Evolutionary conservation across 2,888 invertebrate genomes (phyloP).

Genomic region (Notocelia uddmanniana): DNA sequence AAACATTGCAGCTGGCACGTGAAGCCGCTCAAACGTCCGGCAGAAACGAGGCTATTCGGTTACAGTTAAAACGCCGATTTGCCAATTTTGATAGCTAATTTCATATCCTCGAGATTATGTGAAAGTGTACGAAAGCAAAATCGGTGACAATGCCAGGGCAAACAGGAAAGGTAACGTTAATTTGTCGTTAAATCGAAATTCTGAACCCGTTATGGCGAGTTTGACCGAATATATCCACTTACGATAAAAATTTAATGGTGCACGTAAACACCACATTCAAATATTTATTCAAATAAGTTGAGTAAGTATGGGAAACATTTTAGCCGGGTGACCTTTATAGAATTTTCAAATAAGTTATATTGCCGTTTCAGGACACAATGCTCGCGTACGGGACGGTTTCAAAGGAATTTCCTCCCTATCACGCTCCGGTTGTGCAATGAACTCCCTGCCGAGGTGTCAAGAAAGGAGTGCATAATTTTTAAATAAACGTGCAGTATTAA

Average conservation of each 20-base stretch:
- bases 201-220: slow-evolving; percentile 23
- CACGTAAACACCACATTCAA: slow-evolving; percentile 3
- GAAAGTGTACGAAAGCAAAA: slow-evolving; percentile 40
- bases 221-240: not conserved
- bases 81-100: slow-evolving; percentile 35
- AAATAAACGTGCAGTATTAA: too few relatives aligned
- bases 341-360: slow-evolving; percentile 1
- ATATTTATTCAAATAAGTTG: slow-evolving; percentile 6
- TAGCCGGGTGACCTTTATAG: slow-evolving; percentile 8
- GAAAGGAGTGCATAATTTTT: too few relatives aligned
- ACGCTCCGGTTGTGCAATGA: too few relatives aligned
- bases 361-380: not conserved
- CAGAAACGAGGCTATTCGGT: slow-evolving; percentile 48
- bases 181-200: slow-evolving; percentile 37
- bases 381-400: too few relatives aligned
- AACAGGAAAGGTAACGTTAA: slow-evolving; percentile 36
- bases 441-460: too few relatives aligned
- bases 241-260: not conserved
- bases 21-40: slow-evolving; percentile 59
- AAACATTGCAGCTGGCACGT: slow-evolving; percentile 55
- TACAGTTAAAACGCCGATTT: slow-evolving; percentile 38
- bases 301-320: not conserved
- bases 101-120: slow-evolving; percentile 34
- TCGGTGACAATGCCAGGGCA: slow-evolving; percentile 27
- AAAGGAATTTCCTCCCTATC: too few relatives aligned